Evolutionary conservation across 2,113 vertebrate species (phyloP), one percentile per base, ranked within the genome.

Genomic region (Labrus mixtus): DNA sequence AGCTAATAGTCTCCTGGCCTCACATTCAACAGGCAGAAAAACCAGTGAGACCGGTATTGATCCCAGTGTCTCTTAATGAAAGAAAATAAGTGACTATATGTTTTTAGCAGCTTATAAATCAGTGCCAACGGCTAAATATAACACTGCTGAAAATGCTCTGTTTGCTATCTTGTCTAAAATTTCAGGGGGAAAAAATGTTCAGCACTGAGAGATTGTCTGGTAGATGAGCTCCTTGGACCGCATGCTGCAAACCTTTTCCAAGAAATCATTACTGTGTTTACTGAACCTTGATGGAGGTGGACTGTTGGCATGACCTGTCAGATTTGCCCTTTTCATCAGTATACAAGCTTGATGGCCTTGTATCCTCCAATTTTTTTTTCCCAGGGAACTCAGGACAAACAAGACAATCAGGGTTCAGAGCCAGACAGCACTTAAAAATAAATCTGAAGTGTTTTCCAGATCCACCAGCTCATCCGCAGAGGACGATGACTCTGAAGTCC

Each of bases 181-280:
- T 10, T 39, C 37, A 8, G 6, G 37, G 10, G 37, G 20, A 25
- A 17, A 9, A 23, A 43, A 43, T 9, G 37, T 39, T 19, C 37
- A 19, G 22, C 37, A 20, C 16, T 13, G 25, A 17, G 45, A 13
- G 45, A 46, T 46, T 16, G 45, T 7, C 55, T 25, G 41, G 33
- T 37, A 64, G 39, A 57, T 20, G 29, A 66, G 68, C 43, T 55
- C 12, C 60, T 37, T 20, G 46, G 55, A 29, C 10, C 23, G 22
- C 8, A 11, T 11, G 39, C 39, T 11, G 39, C 39, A 41, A 29
- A 20, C 36, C 20, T 13, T 11, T 11, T 50, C 62, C 4, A 46
- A 68, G 17, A 71, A 81, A 76, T 71, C 60, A 60, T 76, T 19
- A 16, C 62, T 16, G 54, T 76, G 23, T 67, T 67, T 78, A 67